Evolutionary conservation across 2,113 vertebrate genomes (phyloP).

Genomic region (Pseudopodoces humilis): DNA sequence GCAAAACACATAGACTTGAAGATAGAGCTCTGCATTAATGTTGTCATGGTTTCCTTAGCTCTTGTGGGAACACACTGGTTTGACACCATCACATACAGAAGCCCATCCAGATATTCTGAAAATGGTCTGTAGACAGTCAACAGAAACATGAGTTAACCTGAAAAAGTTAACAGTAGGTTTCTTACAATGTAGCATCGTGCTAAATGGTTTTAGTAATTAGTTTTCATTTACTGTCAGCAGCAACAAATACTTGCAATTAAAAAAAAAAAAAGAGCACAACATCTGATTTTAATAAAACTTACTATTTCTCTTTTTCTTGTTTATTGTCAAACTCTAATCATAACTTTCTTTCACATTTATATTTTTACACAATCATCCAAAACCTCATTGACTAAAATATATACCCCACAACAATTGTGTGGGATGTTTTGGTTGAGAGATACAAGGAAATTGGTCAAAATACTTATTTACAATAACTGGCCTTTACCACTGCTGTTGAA

Average conservation of each 20-base stretch:
- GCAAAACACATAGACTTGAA: not conserved
- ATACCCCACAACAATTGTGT: conserved; percentile 67
- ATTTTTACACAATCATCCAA: conserved; percentile 70
- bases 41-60: not conserved
- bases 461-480: conserved; percentile 50
- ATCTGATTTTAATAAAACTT: conserved; percentile 68
- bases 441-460: conserved; percentile 65
- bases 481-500: conserved; percentile 57
- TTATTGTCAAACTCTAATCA: conserved; percentile 71
- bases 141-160: not conserved
- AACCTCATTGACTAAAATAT: conserved; percentile 68
- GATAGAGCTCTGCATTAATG: not conserved
- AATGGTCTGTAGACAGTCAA: not conserved
- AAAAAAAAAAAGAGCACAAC: not conserved
- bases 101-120: not conserved
- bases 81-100: not conserved
- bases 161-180: not conserved
- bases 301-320: conserved; percentile 59
- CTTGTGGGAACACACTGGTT: not conserved
- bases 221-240: not conserved
- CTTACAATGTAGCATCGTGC: not conserved
- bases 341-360: conserved; percentile 65
- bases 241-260: not conserved
- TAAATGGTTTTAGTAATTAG: not conserved
- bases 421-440: conserved; percentile 68